Percentiles rank a stretch among this genome's conserved stretches.
Evolutionary conservation across 2,797 vertebrate species (phyloP).

Genomic region (Hybognathus amarus): DNA sequence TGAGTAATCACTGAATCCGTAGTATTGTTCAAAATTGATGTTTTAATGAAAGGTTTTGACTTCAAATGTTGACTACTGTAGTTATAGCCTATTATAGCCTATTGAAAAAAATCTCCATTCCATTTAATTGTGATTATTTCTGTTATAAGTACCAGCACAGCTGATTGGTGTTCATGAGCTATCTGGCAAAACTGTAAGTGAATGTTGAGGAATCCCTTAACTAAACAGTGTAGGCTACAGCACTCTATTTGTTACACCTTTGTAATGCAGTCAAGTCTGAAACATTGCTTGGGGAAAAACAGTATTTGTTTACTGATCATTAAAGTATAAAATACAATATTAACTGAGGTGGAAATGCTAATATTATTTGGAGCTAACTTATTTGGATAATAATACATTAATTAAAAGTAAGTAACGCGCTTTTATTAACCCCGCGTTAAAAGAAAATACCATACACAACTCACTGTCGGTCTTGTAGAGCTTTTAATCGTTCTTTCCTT

Average conservation of each 20-base stretch:
- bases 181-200: not conserved
- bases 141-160: not conserved
- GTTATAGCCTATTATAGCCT: not conserved
- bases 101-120: not conserved
- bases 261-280: no score
- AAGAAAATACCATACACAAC: conserved; percentile 25
- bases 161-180: not conserved
- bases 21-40: no score
- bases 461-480: conserved; percentile 82
- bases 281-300: no score
- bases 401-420: not conserved
- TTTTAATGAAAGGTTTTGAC: no score
- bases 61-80: no score
- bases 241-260: not conserved
- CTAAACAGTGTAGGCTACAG: no score
- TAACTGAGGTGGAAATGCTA: not conserved
- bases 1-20: not conserved
- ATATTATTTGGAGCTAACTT: not conserved
- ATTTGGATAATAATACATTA: not conserved
- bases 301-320: not conserved
- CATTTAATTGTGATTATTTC: not conserved
- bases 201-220: no score
- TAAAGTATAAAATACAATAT: not conserved
- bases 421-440: not conserved
- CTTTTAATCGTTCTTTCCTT: conserved; percentile 86